phyloP scores from a whole-genome alignment of 2,888 invertebrate species.

The Diploptera punctata region DNA sequence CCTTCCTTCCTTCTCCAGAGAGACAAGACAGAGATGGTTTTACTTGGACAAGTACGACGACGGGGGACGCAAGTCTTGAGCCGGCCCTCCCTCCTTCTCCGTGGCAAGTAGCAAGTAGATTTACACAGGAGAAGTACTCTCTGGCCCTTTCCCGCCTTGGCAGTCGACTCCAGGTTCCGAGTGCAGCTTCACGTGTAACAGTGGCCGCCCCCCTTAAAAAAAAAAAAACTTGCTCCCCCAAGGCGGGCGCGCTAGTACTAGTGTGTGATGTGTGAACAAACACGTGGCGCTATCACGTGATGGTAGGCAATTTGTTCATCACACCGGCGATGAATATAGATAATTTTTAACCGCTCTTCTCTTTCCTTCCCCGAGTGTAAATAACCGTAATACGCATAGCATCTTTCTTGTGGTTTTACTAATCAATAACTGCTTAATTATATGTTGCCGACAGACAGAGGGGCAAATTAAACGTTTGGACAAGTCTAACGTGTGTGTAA shows the following conservation, averaged over 20 bases:
- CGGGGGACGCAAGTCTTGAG: background rate
- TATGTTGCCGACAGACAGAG: background rate
- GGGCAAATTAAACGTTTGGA: conserved; percentile 22
- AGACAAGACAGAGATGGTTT: background rate
- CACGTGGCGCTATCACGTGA: conserved; percentile 21
- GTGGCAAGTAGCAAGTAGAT: conserved; percentile 12
- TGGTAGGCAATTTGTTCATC: conserved; percentile 10
- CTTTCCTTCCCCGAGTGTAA: background rate
- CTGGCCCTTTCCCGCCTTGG: conserved; percentile 8
- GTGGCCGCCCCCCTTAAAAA: background rate
- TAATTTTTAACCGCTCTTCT: background rate
- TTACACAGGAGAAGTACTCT: conserved; percentile 15
- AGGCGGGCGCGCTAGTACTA: background rate
- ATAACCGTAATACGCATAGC: background rate
- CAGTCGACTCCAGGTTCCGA: background rate
- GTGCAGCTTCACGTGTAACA: conserved; percentile 4
- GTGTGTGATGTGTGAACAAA: background rate
- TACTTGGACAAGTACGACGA: conserved; percentile 20
- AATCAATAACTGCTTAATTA: conserved; percentile 26
- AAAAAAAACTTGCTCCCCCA: too few relatives aligned
- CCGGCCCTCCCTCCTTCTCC: conserved; percentile 9
- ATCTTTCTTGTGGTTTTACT: conserved; percentile 14
- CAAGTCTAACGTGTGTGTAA: conserved; percentile 10
- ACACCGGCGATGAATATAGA: background rate
- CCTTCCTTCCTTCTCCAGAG: conserved; percentile 22